A percentile compares a stretch with the other conserved stretches of the same genome.
These are phyloP conservation scores for Spinus pinus DNA, from an alignment of 2,797 vertebrate genomes.

Conservation along the genomic window DNA sequence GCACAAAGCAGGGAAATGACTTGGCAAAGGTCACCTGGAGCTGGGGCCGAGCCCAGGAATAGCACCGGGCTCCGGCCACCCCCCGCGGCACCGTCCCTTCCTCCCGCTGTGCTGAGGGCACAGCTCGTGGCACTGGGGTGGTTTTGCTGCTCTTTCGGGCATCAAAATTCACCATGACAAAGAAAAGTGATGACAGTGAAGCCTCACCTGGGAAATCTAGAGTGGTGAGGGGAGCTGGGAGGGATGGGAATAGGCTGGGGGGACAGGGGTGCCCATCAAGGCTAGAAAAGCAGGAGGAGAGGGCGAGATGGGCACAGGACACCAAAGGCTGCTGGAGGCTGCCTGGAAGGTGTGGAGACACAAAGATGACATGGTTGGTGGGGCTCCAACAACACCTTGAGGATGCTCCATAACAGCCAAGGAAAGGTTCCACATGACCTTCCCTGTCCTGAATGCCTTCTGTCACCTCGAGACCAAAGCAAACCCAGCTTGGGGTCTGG, in stretches of 20 bases:
- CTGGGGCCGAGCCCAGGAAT: neutral
- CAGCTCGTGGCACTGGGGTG: accelerated
- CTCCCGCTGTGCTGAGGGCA: accelerated
- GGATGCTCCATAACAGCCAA: accelerated
- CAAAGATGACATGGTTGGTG: neutral
- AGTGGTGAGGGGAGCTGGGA: neutral
- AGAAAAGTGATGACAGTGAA: neutral
- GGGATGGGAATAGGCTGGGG: neutral
- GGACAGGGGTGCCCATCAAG: neutral
- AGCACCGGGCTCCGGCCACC: neutral
- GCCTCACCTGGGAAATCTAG: neutral
- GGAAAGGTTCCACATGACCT: neutral
- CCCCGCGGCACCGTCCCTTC: neutral
- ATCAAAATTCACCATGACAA: accelerated
- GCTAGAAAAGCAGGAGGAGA: neutral
- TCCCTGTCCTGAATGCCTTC: neutral
- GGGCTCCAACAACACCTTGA: neutral
- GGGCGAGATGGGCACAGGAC: neutral
- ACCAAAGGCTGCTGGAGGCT: neutral
- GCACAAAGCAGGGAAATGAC: constrained; percentile 60
- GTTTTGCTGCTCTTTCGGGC: neutral
- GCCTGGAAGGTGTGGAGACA: neutral
- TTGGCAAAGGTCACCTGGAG: constrained; percentile 38
- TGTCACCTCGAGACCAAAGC: accelerated
- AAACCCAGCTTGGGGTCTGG: neutral